Base-by-base conservation (phyloP, 2,113 vertebrate genomes). In the Campylomormyrus numenius region DNA sequence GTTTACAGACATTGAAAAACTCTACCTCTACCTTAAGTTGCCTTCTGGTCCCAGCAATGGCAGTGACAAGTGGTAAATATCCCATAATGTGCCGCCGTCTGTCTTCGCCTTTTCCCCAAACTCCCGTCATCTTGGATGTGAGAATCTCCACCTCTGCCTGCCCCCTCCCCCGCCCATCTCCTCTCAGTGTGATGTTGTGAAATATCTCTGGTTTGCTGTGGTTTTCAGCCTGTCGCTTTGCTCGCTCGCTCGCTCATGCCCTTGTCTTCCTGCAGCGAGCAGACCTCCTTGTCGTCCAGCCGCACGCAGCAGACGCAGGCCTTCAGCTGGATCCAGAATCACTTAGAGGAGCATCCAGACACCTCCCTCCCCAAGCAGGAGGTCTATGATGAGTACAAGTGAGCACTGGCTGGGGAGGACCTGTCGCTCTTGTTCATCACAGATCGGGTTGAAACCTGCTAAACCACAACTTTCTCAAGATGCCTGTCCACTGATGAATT, bases 11-110 rank as follows among this genome's bases (percentile, higher is more conserved):
- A 96, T 99, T 94, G 98, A 99, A 97, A 99, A 99, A 97, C 98
- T 99, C 98, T 99, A 99, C 98, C 98, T 99, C 98, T 99, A 99
- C 98, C 98, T 99, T 97, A 98, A 99, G 95, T 97, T 99, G 98
- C 98, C 98, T 99, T 99, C 98, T 97, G 98, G 98, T 97, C 97
- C 98, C 95, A 98, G 94, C 96, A 98, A 96, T 97, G 98, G 97
- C 96, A 96, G 95, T 95, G 98, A 99, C 92, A 99, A 99, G 97
- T 98, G 98, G 98, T 99, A 94, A 85, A 90, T 50, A 84, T 3
- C 87, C 39, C 19, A 46, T 91, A 49, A 70, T 53, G 45, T 21
- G 46, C n/a, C 62, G 21, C 15, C 8, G 24, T 46, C 77, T 85
- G 3, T 42, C 13, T 85, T 45, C 58, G 58, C 83, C 88, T 19